phyloP scores from a whole-genome alignment of 1,140 invertebrate genomes.

The Thaumetopoea pityocampa region DNA sequence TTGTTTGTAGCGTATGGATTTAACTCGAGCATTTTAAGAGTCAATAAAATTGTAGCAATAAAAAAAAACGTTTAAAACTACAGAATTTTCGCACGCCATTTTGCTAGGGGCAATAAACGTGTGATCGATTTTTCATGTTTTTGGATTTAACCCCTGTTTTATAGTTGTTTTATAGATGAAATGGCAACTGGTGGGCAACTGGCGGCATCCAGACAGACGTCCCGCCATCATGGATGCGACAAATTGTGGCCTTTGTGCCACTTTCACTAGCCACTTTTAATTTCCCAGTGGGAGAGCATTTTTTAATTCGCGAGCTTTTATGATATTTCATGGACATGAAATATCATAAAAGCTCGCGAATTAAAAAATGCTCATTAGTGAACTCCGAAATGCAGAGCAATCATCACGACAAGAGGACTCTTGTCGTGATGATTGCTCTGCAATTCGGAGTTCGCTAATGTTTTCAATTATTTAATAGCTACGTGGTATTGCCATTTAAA shows the following conservation, averaged over 20 bases:
- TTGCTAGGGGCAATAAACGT: slow-evolving; percentile 57
- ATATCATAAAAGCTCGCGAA: slow-evolving; percentile 59
- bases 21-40: slow-evolving; percentile 53
- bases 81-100: slow-evolving; percentile 50
- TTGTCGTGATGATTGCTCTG: slow-evolving; percentile 23
- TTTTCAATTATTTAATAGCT: slow-evolving; percentile 19
- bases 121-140: slow-evolving; percentile 69
- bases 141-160: slow-evolving; percentile 50
- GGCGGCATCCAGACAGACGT: slow-evolving; percentile 43
- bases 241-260: slow-evolving; percentile 69
- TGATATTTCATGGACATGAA: slow-evolving; percentile 59
- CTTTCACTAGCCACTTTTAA: slow-evolving; percentile 62
- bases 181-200: slow-evolving; percentile 10
- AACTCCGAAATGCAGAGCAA: too few relatives aligned
- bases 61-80: slow-evolving; percentile 53
- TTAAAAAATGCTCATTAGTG: slow-evolving; percentile 66
- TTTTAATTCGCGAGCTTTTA: slow-evolving; percentile 62
- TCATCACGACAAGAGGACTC: too few relatives aligned
- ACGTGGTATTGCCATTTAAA: slow-evolving; percentile 2
- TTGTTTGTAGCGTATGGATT: slow-evolving; percentile 30
- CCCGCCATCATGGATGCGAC: slow-evolving; percentile 49
- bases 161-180: slow-evolving; percentile 28
- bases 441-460: slow-evolving; percentile 35
- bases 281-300: slow-evolving; percentile 53
- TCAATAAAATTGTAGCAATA: slow-evolving; percentile 63